Conservation (phyloP, 2,888 invertebrate genomes). For the Eupithecia insigniata region DNA sequence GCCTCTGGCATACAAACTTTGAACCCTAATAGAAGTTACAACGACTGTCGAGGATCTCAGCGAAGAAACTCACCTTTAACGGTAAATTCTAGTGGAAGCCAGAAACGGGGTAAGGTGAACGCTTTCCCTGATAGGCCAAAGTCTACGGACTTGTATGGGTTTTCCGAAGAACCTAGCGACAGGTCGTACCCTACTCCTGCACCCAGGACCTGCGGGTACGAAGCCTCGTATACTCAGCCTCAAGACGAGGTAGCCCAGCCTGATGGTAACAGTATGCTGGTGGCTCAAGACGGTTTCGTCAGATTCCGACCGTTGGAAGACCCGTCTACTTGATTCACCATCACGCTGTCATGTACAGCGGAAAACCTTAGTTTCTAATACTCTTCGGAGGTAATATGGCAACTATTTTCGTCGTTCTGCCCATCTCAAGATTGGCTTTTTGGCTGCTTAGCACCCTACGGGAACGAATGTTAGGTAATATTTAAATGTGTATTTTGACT, state of each 20-base stretch:
- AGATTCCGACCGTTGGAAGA: constrained; percentile 90
- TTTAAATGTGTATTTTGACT: constrained; percentile 8
- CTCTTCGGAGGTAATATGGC: constrained; percentile 31
- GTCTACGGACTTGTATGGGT: constrained; percentile 85
- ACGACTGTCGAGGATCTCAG: constrained; percentile 73
- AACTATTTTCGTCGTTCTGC: constrained; percentile 24
- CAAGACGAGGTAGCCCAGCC: constrained; percentile 82
- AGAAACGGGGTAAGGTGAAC: constrained; percentile 79
- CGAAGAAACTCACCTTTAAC: constrained; percentile 78
- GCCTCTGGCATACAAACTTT: constrained; percentile 80
- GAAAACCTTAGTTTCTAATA: constrained; percentile 74
- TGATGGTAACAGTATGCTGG: constrained; percentile 89
- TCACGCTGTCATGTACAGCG: constrained; percentile 71
- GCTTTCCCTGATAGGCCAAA: constrained; percentile 86
- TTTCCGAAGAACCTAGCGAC: constrained; percentile 77
- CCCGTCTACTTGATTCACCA: constrained; percentile 79
- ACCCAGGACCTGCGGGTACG: constrained; percentile 75
- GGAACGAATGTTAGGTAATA: constrained; percentile 7
- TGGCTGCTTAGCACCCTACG: constrained; percentile 33
- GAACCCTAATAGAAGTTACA: constrained; percentile 82
- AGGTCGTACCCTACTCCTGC: constrained; percentile 80
- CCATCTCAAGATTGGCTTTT: constrained; percentile 33
- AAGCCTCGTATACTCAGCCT: constrained; percentile 83
- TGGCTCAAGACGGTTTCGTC: constrained; percentile 95
- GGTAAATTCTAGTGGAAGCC: constrained; percentile 78